Conservation (phyloP, 2,797 vertebrate genomes). For the Lates japonicus region DNA sequence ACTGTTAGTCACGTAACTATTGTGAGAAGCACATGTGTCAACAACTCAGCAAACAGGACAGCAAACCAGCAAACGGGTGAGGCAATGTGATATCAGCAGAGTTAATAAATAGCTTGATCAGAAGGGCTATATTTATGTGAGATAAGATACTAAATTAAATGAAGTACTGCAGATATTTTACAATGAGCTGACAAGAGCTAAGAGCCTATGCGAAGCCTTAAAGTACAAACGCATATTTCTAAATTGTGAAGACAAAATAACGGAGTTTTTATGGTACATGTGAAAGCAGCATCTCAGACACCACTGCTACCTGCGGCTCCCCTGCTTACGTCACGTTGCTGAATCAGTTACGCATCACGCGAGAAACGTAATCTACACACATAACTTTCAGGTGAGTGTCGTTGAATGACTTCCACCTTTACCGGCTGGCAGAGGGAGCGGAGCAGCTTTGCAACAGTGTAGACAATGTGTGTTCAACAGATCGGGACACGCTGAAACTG, state of each 20-base stretch:
- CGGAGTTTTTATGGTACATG: neutral
- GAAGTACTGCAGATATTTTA: neutral
- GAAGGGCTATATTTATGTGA: neutral
- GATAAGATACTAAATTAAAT: neutral
- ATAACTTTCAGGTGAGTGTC: conserved; percentile 62
- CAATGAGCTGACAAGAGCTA: neutral
- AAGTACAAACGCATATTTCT: neutral
- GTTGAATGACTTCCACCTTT: neutral
- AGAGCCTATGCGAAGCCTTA: too few species aligned
- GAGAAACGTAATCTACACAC: conserved; percentile 42
- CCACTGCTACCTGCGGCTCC: neutral
- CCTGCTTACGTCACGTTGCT: conserved; percentile 25
- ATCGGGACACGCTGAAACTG: neutral
- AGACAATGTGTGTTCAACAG: neutral
- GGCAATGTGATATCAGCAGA: neutral
- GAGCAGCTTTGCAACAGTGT: neutral
- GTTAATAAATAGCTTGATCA: neutral
- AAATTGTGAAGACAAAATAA: neutral
- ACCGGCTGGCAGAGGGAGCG: neutral
- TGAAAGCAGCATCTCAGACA: conserved; percentile 19
- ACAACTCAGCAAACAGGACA: neutral
- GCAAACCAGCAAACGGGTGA: neutral
- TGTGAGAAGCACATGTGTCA: conserved; percentile 4
- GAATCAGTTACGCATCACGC: conserved; percentile 43
- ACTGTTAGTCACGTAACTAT: neutral